Evolutionary conservation across 2,113 vertebrate species (phyloP), one percentile per base, ranked within the genome.

Genomic region (Himantopus leucocephalus): DNA sequence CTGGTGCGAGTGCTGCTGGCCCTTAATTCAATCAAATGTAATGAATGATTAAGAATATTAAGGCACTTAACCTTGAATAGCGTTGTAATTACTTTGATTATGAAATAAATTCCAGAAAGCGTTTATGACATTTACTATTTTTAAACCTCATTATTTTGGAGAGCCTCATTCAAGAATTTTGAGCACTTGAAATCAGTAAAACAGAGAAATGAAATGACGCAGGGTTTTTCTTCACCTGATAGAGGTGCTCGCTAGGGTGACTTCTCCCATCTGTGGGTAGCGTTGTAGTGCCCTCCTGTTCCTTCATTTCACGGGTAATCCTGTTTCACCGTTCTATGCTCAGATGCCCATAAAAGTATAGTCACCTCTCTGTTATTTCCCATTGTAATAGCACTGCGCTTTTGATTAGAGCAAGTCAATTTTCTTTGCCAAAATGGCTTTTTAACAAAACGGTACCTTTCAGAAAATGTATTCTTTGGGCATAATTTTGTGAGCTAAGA

Each of bases 91-190:
- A 89, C 70, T 89, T 92, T 88, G 88, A 90, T 94, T 75, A 84
- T 58, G 55, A 85, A 94, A 87, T 85, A 80, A 91, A 91, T 94
- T 21, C 80, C 84, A 95, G 91, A 94, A 91, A 91, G 77, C 29
- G 4, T 72, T 90, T 82, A 66, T 80, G 74, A 81, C 86, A 85
- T 90, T 94, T 91, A 15, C 95, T 96, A 90, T 92, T 90, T 97
- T 96, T 90, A 92, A 94, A 91, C 74, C 66, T 95, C 66, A 78
- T 95, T 85, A 96, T 89, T 84, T 76, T 95, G 89, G 86, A 94
- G 83, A 89, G 88, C 2, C 1, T 81, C 68, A 58, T 89, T 94
- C 62, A 72, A 75, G 53, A 91, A 86, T 94, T 95, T 34, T 66
- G 70, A 89, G 64, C 48, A 41, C 80, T 82, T 43, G 45, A 92